Percentiles rank a stretch among this genome's conserved stretches.
phyloP scores from a whole-genome alignment of 2,888 invertebrate species.

The Hypolimnas misippus region DNA sequence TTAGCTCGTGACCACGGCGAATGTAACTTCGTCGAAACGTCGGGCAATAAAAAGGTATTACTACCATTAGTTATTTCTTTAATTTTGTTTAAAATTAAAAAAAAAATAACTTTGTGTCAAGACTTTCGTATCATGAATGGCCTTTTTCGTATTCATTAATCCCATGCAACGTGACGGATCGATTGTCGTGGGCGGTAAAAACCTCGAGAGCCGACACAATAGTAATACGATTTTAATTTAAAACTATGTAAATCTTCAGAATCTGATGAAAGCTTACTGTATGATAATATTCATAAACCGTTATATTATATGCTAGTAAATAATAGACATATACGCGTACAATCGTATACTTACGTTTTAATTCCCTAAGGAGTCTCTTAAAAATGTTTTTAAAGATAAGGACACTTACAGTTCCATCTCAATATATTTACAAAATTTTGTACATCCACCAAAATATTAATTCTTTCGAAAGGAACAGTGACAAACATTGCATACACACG shows the following conservation, averaged over 20 bases:
- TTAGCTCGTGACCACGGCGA: too few species aligned
- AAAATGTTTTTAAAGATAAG: too few species aligned
- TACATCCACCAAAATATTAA: too few species aligned
- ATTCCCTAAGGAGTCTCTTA: too few species aligned
- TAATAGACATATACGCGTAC: background rate
- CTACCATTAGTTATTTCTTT: background rate
- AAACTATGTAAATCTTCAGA: conserved; percentile 32
- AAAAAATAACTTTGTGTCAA: too few species aligned
- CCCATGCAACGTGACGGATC: conserved; percentile 19
- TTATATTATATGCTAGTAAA: conserved; percentile 18
- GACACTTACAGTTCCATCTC: too few species aligned
- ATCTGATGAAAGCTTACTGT: conserved; percentile 25
- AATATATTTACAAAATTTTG: too few species aligned
- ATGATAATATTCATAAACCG: conserved; percentile 14
- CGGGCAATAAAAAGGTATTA: too few species aligned
- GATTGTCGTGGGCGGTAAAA: conserved; percentile 15
- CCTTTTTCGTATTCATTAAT: background rate
- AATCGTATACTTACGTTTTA: background rate
- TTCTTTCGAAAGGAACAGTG: too few species aligned
- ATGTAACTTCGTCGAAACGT: too few species aligned
- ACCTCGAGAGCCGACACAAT: conserved; percentile 8
- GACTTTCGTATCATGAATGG: background rate
- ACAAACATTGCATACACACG: too few species aligned
- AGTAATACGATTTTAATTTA: conserved; percentile 8
- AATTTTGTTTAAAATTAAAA: background rate